These are phyloP conservation scores for Nyctibius grandis DNA, from an alignment of 2,797 vertebrate genomes.

Conservation along the genomic window DNA sequence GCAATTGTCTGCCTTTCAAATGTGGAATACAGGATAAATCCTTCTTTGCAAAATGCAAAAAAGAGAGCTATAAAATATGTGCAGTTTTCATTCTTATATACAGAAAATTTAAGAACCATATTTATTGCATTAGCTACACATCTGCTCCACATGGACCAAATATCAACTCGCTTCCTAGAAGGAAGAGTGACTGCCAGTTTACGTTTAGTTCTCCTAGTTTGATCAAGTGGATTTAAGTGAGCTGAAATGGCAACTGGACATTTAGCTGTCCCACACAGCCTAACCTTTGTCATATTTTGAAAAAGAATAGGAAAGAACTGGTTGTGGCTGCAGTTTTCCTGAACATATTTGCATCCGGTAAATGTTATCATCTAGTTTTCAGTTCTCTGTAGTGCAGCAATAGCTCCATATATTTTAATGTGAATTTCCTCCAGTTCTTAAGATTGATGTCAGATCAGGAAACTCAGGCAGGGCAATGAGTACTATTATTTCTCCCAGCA, in stretches of 20 bases:
- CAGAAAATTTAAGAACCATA: conserved; percentile 20
- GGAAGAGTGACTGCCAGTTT: conserved; percentile 33
- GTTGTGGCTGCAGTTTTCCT: neutral
- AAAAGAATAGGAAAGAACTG: neutral
- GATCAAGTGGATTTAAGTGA: conserved; percentile 33
- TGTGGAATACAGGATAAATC: neutral
- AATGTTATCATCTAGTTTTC: neutral
- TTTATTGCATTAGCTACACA: conserved; percentile 42
- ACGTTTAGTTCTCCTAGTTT: neutral
- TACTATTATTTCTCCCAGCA: neutral
- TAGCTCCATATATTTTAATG: neutral
- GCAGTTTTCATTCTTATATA: neutral
- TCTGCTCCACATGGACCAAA: neutral
- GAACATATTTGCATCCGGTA: neutral
- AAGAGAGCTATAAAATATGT: neutral
- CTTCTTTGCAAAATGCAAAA: neutral
- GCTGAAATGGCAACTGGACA: conserved; percentile 52
- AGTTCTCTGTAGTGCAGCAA: conserved; percentile 8
- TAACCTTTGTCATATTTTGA: neutral
- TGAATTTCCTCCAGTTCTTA: neutral
- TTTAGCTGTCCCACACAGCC: neutral
- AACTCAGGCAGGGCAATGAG: neutral
- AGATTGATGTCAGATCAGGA: neutral
- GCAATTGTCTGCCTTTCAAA: conserved; percentile 27
- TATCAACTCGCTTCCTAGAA: conserved; percentile 43